Evolutionary conservation across 2,888 invertebrate species (phyloP).

Genomic region (Eucriotettix oculatus): DNA sequence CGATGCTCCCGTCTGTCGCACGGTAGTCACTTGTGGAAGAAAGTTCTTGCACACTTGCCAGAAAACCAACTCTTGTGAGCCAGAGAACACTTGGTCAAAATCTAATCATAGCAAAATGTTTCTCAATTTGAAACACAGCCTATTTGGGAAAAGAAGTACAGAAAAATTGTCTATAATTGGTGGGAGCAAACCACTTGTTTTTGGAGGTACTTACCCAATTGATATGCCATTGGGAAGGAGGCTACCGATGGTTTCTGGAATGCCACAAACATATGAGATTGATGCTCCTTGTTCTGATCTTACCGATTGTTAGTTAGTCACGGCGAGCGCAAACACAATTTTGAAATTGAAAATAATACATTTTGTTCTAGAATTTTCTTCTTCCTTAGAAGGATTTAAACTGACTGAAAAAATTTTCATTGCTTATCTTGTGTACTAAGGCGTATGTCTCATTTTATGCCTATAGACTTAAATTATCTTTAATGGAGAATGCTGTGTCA

Average conservation of each 20-base stretch:
- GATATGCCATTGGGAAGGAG: conserved; percentile 39
- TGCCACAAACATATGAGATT: conserved; percentile 20
- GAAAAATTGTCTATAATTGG: conserved; percentile 4
- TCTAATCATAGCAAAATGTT: conserved; percentile 19
- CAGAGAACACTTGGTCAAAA: conserved; percentile 42
- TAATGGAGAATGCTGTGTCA: not conserved
- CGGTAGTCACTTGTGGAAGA: not conserved
- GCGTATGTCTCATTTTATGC: too few relatives aligned
- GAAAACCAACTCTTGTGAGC: conserved; percentile 30
- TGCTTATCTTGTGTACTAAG: not conserved
- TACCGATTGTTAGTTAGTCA: not conserved
- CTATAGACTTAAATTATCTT: too few relatives aligned
- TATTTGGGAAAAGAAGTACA: conserved; percentile 6
- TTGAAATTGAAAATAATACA: not conserved
- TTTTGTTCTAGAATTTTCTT: not conserved
- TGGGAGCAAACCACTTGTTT: conserved; percentile 47
- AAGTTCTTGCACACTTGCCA: not conserved
- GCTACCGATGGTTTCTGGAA: not conserved
- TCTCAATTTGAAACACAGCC: conserved; percentile 8
- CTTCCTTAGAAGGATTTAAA: not conserved
- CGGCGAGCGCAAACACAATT: not conserved
- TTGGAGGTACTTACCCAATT: conserved; percentile 76
- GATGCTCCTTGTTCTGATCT: conserved; percentile 25
- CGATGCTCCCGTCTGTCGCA: not conserved
- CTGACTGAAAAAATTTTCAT: not conserved